phyloP scores from a whole-genome alignment of 2,888 invertebrate genomes.

The Agonopterix arenella region DNA sequence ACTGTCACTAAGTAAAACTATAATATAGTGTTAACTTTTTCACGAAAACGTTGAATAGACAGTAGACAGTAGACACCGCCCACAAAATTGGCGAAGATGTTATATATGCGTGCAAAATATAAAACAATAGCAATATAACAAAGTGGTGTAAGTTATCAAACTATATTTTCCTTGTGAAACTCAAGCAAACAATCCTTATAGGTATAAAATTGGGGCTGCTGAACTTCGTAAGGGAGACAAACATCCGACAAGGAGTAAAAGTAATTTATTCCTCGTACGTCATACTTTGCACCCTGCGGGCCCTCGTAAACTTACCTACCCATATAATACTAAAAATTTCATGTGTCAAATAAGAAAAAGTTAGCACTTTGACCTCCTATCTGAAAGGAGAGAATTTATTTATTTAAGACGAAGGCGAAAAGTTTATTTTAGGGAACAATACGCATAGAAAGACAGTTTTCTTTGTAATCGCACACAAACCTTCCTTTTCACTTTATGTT shows the following conservation, averaged over 20 bases:
- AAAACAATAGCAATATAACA: constrained; percentile 27
- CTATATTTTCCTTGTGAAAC: constrained; percentile 27
- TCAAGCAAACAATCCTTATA: constrained; percentile 34
- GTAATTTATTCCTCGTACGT: constrained; percentile 53
- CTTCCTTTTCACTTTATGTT: too few species aligned
- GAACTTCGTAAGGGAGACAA: constrained; percentile 19
- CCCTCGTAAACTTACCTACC: constrained; percentile 26
- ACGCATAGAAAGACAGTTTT: too few species aligned
- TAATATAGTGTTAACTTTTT: too few species aligned
- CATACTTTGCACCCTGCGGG: constrained; percentile 32
- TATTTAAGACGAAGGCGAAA: constrained; percentile 2
- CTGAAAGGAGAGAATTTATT: constrained; percentile 14
- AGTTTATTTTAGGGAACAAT: too few species aligned
- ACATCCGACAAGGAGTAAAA: constrained; percentile 31
- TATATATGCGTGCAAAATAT: not conserved
- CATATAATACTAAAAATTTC: constrained; percentile 22
- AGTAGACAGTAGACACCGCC: not conserved
- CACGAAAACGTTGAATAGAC: not conserved
- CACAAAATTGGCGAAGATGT: not conserved
- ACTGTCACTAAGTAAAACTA: too few species aligned
- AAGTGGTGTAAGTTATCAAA: constrained; percentile 39
- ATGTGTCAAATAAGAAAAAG: constrained; percentile 28
- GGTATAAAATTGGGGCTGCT: constrained; percentile 21
- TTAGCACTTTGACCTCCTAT: constrained; percentile 15
- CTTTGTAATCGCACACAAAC: too few species aligned